phyloP scores from a whole-genome alignment of 2,888 invertebrate species.

The Salpingus planirostris region DNA sequence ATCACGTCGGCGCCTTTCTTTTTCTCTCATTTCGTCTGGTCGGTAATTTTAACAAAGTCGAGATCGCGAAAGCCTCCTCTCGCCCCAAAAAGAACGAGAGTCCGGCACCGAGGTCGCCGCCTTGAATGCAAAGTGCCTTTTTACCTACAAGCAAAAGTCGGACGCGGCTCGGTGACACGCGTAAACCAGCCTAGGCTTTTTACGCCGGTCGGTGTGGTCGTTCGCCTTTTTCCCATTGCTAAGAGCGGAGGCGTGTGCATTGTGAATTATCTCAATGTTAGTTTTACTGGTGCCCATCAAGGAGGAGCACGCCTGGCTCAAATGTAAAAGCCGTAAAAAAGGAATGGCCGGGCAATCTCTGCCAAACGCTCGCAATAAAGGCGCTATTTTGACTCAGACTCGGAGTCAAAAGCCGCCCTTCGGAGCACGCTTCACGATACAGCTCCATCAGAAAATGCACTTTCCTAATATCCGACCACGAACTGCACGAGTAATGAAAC shows the following conservation, averaged over 20 bases:
- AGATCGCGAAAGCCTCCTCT: too few species aligned
- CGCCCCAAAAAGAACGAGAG: too few species aligned
- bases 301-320: constrained; percentile 13
- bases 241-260: constrained; percentile 19
- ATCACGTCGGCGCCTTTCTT: too few species aligned
- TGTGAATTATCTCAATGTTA: constrained; percentile 20
- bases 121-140: constrained; percentile 18
- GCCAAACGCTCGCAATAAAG: constrained; percentile 15
- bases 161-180: constrained; percentile 7
- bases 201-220: constrained; percentile 8
- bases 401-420: constrained; percentile 6
- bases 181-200: constrained; percentile 12
- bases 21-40: too few species aligned
- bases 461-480: too few species aligned
- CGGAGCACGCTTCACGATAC: too few species aligned
- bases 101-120: constrained; percentile 11
- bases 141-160: constrained; percentile 8
- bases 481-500: too few species aligned
- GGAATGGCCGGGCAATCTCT: constrained; percentile 15
- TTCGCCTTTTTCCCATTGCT: constrained; percentile 6
- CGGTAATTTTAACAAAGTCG: constrained; percentile 1
- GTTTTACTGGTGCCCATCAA: constrained; percentile 19
- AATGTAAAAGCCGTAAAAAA: constrained; percentile 18
- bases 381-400: constrained; percentile 11
- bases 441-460: too few species aligned